A percentile compares a stretch with the other conserved stretches of the same genome.
Conservation (phyloP, 37 sponge, comb jelly and placozoan genomes). For the Aplysina aerophoba region DNA sequence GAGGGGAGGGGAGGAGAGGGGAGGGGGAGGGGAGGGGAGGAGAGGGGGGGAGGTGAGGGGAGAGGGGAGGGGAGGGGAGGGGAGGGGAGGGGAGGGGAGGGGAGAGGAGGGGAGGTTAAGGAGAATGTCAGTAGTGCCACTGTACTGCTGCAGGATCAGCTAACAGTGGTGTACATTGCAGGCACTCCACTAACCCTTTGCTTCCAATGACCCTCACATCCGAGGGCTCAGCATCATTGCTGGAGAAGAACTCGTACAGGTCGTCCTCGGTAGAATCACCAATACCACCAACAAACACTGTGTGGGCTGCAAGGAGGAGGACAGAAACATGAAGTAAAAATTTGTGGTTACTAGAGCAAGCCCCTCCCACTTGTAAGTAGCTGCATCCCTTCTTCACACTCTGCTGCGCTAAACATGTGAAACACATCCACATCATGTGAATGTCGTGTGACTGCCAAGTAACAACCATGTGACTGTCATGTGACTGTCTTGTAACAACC, state of each 20-base stretch:
- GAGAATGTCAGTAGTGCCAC: neutral
- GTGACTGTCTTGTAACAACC: too few relatives aligned
- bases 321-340: neutral
- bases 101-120: neutral
- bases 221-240: neutral
- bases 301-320: neutral
- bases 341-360: too few relatives aligned
- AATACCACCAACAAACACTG: neutral
- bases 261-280: neutral
- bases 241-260: neutral
- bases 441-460: neutral
- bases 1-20: too few relatives aligned
- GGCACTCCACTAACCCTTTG: slow-evolving; percentile 12
- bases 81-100: neutral
- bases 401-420: neutral
- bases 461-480: too few relatives aligned
- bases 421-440: neutral
- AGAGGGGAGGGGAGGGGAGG: too few relatives aligned
- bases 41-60: too few relatives aligned
- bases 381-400: neutral
- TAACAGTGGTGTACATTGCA: too few relatives aligned
- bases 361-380: too few relatives aligned
- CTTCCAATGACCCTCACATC: neutral
- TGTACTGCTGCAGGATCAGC: too few relatives aligned
- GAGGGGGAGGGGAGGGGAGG: too few relatives aligned